Evolutionary conservation across 2,797 vertebrate genomes (phyloP).

Genomic region (Pampus argenteus): DNA sequence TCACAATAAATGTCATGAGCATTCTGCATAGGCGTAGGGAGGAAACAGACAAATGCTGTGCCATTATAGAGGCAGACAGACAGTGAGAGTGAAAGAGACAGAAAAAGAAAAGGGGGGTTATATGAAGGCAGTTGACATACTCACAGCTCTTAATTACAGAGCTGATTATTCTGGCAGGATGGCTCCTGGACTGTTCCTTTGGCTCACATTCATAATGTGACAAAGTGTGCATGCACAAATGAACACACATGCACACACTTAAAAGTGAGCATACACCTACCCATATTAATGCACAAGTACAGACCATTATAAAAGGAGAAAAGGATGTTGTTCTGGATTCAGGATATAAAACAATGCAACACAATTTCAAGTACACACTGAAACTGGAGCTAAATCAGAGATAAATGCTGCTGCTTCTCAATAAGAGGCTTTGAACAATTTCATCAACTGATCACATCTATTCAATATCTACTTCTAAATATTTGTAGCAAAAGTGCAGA

Average conservation of each 20-base stretch:
- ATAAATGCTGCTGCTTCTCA: conserved; percentile 13
- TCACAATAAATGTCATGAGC: conserved; percentile 84
- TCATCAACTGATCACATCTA: conserved; percentile 8
- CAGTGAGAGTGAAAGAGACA: conserved; percentile 67
- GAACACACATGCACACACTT: neutral
- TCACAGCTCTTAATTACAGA: conserved; percentile 81
- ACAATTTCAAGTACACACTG: neutral
- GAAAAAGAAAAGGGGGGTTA: conserved; percentile 40
- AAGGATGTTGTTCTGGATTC: conserved; percentile 15
- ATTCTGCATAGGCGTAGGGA: conserved; percentile 75
- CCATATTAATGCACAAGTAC: neutral
- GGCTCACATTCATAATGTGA: conserved; percentile 57
- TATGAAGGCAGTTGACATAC: conserved; percentile 70
- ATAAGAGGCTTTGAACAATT: conserved; percentile 24
- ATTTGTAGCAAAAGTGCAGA: neutral
- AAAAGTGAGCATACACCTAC: neutral
- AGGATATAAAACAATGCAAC: conserved; percentile 6
- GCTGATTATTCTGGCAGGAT: conserved; percentile 76
- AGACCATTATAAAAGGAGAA: neutral
- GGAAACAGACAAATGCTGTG: conserved; percentile 72
- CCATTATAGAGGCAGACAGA: conserved; percentile 73
- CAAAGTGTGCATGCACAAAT: conserved; percentile 27
- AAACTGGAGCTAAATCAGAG: conserved; percentile 17
- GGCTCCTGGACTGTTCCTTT: conserved; percentile 67
- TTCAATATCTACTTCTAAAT: conserved; percentile 5